Evolutionary conservation across 2,797 vertebrate species (phyloP).

Genomic region (Crax fasciolata): DNA sequence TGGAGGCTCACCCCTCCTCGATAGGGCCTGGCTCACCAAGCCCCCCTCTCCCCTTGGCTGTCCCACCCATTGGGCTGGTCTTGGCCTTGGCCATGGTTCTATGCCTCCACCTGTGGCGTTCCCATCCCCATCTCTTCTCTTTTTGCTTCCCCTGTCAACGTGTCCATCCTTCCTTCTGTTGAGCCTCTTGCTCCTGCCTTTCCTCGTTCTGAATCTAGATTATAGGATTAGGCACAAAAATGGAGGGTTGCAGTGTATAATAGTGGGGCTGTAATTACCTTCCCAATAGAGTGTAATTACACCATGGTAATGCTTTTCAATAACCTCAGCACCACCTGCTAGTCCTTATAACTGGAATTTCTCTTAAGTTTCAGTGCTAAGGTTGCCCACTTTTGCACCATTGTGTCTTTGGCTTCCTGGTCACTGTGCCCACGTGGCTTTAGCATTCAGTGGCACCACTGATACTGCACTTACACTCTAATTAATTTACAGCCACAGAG

Average conservation of each 20-base stretch:
- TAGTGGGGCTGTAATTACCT: constrained; percentile 55
- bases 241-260: background rate
- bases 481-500: background rate
- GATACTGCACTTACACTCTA: background rate
- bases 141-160: background rate
- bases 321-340: constrained; percentile 13
- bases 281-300: constrained; percentile 21
- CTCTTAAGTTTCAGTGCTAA: background rate
- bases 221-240: background rate
- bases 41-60: background rate
- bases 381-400: background rate
- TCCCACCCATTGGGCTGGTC: background rate
- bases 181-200: background rate
- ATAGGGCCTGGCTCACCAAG: background rate
- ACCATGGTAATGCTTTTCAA: constrained; percentile 6
- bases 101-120: background rate
- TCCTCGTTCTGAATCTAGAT: background rate
- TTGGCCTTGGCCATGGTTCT: rapidly evolving
- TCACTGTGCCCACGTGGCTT: background rate
- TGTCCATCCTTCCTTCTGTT: background rate
- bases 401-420: background rate
- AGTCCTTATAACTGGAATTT: background rate
- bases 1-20: background rate
- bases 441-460: background rate
- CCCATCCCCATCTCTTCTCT: background rate